These are phyloP conservation scores for Campylorhamphus procurvoides DNA, from an alignment of 2,113 vertebrate species.

Conservation along the genomic window DNA sequence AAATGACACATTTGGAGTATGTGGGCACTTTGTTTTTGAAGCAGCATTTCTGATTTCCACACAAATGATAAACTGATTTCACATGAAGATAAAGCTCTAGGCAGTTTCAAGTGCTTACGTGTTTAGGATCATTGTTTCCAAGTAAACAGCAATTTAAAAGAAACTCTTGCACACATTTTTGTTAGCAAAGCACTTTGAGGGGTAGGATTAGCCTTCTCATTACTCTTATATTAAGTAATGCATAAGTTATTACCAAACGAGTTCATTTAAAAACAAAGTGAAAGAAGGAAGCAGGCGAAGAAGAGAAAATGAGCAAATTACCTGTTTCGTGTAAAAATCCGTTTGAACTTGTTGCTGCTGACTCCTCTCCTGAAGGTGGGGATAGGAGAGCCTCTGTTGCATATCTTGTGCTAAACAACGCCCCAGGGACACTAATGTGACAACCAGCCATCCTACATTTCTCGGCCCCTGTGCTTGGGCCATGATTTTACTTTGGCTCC, in stretches of 20 bases:
- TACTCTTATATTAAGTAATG: background rate
- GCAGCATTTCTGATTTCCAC: background rate
- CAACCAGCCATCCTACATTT: constrained; percentile 62
- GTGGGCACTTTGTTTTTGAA: background rate
- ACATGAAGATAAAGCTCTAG: background rate
- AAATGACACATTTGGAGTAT: background rate
- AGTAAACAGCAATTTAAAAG: background rate
- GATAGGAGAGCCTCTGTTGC: constrained; percentile 71
- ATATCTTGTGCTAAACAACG: constrained; percentile 69
- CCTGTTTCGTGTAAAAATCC: constrained; percentile 73
- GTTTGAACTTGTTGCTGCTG: constrained; percentile 68
- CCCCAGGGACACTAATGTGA: constrained; percentile 72
- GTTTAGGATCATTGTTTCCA: background rate
- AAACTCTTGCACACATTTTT: background rate
- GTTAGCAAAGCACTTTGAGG: background rate
- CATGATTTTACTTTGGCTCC: constrained; percentile 55
- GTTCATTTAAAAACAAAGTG: background rate
- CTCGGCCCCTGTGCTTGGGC: background rate
- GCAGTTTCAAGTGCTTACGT: background rate
- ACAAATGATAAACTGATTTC: background rate
- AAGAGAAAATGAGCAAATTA: constrained; percentile 48
- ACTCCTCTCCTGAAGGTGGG: constrained; percentile 32
- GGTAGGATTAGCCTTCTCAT: background rate
- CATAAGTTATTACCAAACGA: background rate
- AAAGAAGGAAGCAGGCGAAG: background rate